These are phyloP conservation scores for Argyra leucocephala DNA, from an alignment of 2,888 invertebrate genomes.

Conservation along the genomic window DNA sequence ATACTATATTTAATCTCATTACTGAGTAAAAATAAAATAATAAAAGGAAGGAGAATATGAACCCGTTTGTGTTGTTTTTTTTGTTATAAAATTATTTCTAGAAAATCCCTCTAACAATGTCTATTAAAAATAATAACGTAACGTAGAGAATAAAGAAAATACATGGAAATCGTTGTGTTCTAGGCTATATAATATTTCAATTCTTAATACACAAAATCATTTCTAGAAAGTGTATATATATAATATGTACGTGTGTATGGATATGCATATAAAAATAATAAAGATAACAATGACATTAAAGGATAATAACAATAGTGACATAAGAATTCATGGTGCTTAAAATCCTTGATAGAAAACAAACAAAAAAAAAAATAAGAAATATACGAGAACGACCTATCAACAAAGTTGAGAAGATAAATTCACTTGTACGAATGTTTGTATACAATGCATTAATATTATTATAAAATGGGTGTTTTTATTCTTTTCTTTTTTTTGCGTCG, in stretches of 20 bases:
- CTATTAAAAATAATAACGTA: constrained; percentile 3
- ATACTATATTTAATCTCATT: too few relatives aligned
- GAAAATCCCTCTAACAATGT: background rate
- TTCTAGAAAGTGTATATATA: too few relatives aligned
- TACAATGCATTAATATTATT: too few relatives aligned
- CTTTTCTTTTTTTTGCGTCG: too few relatives aligned
- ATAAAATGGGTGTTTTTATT: too few relatives aligned
- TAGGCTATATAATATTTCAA: background rate
- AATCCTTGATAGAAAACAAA: background rate
- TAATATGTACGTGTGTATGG: too few relatives aligned
- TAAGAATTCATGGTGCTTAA: background rate
- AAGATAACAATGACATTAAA: background rate
- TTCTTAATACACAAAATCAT: background rate
- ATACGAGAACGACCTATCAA: constrained; percentile 1
- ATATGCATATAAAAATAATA: background rate
- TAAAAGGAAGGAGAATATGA: too few relatives aligned
- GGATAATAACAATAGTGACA: background rate
- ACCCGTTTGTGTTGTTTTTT: too few relatives aligned
- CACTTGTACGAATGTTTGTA: background rate
- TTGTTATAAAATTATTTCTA: too few relatives aligned
- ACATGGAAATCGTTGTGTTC: background rate
- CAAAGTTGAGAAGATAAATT: background rate
- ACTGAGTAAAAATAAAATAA: too few relatives aligned
- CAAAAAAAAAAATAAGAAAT: background rate
- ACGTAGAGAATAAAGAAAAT: background rate